Percentiles rank a stretch among this genome's conserved stretches.
phyloP scores from a whole-genome alignment of 2,113 vertebrate genomes.

The Nesogale talazaci region DNA sequence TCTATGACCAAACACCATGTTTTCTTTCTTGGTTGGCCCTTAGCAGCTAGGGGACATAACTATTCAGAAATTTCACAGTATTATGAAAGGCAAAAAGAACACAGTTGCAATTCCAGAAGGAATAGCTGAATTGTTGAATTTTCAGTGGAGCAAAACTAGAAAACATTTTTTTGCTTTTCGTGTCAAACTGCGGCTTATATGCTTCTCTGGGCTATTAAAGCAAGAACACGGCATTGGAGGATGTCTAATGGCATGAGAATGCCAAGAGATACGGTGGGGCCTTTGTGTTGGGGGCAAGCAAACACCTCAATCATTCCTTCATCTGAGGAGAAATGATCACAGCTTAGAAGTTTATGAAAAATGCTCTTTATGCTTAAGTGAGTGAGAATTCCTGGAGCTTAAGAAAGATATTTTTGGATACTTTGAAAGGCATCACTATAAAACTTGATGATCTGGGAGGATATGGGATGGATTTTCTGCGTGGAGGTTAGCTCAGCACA shows the following conservation, averaged over 20 bases:
- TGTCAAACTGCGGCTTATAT: not conserved
- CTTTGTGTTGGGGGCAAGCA: not conserved
- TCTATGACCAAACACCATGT: not conserved
- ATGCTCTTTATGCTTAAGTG: constrained; percentile 14
- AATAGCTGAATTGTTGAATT: not conserved
- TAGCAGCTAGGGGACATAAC: not conserved
- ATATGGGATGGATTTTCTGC: not conserved
- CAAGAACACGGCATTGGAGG: not conserved
- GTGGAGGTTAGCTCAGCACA: not conserved
- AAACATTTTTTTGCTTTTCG: not conserved
- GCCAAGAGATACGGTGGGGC: not conserved
- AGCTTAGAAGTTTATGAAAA: constrained; percentile 35
- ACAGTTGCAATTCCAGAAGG: constrained; percentile 17
- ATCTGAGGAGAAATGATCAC: not conserved
- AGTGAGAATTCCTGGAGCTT: not conserved
- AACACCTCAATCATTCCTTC: not conserved
- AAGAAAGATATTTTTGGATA: not conserved
- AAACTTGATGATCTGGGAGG: not conserved
- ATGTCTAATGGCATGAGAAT: not conserved
- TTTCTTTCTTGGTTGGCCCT: not conserved
- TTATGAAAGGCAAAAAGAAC: constrained; percentile 33
- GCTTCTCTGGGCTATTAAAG: not conserved
- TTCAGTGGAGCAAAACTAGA: not conserved
- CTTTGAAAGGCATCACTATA: not conserved
- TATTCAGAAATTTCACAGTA: not conserved